These are phyloP conservation scores for Sciurus niger DNA, from an alignment of 2,113 vertebrate species.

Conservation along the genomic window DNA sequence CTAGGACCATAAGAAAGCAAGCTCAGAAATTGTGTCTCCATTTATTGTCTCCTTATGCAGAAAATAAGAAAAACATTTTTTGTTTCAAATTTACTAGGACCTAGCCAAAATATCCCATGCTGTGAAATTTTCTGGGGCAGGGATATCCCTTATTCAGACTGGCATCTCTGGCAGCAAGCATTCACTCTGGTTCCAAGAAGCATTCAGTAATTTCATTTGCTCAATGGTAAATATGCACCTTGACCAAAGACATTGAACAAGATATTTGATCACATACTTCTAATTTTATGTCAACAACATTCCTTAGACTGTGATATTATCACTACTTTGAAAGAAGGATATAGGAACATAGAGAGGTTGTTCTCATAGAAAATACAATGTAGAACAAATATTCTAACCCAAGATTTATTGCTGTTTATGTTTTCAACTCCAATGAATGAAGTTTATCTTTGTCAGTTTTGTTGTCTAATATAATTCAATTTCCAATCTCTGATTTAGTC, in stretches of 20 bases:
- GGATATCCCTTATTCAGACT: background rate
- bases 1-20: background rate
- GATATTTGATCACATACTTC: background rate
- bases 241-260: background rate
- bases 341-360: background rate
- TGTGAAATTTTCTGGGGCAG: background rate
- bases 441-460: constrained; percentile 14
- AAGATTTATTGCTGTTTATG: background rate
- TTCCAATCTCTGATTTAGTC: background rate
- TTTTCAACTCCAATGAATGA: background rate
- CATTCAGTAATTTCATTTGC: background rate
- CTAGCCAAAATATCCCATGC: background rate
- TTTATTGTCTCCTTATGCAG: background rate
- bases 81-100: background rate
- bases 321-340: background rate
- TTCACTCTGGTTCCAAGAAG: background rate
- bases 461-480: background rate
- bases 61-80: background rate
- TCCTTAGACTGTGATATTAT: background rate
- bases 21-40: background rate
- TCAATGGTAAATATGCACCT: background rate
- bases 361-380: background rate
- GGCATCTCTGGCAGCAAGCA: background rate
- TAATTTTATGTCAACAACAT: background rate
- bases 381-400: background rate